phyloP scores from a whole-genome alignment of 2,888 invertebrate species.

The Nemotelus pantherinus region DNA sequence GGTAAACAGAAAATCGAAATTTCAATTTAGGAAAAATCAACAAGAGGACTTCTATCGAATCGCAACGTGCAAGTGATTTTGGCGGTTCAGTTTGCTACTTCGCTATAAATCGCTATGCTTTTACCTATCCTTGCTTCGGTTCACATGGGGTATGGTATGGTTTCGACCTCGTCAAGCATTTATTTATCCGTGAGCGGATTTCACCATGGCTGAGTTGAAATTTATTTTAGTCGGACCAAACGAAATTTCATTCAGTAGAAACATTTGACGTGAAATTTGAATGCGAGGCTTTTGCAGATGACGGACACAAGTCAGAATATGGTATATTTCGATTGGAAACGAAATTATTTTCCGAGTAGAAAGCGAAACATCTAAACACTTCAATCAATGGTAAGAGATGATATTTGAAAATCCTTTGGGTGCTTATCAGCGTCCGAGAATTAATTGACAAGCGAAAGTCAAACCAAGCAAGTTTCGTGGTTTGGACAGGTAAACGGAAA shows the following conservation, averaged over 20 bases:
- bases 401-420: too few relatives aligned
- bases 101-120: too few relatives aligned
- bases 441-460: too few relatives aligned
- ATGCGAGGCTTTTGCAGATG: neutral
- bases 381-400: too few relatives aligned
- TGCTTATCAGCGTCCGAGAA: too few relatives aligned
- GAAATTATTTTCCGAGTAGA: too few relatives aligned
- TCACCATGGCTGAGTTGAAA: slow-evolving; percentile 14
- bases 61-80: slow-evolving; percentile 2
- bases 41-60: slow-evolving; percentile 31
- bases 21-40: slow-evolving; percentile 49
- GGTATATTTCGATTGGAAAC: neutral
- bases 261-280: slow-evolving; percentile 17
- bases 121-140: too few relatives aligned
- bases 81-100: neutral
- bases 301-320: neutral
- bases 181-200: slow-evolving; percentile 35
- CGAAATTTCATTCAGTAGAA: slow-evolving; percentile 23
- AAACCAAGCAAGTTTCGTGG: too few relatives aligned
- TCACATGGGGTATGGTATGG: too few relatives aligned
- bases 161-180: slow-evolving; percentile 9
- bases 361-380: too few relatives aligned
- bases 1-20: slow-evolving; percentile 49
- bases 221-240: slow-evolving; percentile 23
- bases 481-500: too few relatives aligned